Conservation (phyloP, 2,797 vertebrate species). For the Limnodromus scolopaceus region DNA sequence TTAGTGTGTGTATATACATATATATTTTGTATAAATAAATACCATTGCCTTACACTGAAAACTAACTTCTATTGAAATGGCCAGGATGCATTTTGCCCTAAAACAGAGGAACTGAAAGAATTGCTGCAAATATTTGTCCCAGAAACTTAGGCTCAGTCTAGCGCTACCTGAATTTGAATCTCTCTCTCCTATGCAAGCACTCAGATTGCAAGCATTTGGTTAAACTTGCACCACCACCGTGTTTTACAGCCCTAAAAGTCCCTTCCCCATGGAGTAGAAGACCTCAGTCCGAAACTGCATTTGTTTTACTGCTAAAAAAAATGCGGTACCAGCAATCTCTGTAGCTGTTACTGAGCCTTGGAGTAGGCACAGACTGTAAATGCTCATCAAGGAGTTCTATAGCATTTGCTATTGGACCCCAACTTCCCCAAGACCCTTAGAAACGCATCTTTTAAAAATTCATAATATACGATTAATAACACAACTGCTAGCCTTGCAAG, state of each 20-base stretch:
- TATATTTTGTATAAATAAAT: rapidly evolving
- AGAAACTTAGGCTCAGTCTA: neutral
- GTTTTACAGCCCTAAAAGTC: neutral
- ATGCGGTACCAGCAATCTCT: rapidly evolving
- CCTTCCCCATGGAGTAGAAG: neutral
- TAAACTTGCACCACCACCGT: too few species aligned
- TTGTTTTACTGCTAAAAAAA: too few species aligned
- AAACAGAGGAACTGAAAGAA: neutral
- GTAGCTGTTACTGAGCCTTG: too few species aligned
- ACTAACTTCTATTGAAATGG: rapidly evolving
- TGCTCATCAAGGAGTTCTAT: neutral
- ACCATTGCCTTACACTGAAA: neutral
- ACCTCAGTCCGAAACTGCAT: neutral
- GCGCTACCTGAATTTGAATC: neutral
- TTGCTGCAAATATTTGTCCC: neutral
- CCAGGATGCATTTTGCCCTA: rapidly evolving
- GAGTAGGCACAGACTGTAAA: neutral
- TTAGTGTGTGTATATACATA: too few species aligned
- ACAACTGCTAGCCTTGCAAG: too few species aligned
- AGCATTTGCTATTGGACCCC: rapidly evolving
- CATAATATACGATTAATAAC: neutral
- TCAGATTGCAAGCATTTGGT: neutral
- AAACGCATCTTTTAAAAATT: neutral
- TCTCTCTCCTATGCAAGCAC: neutral
- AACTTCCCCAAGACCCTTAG: neutral